phyloP scores from a whole-genome alignment of 2,888 invertebrate genomes.

The Agonopterix alstromeriana region DNA sequence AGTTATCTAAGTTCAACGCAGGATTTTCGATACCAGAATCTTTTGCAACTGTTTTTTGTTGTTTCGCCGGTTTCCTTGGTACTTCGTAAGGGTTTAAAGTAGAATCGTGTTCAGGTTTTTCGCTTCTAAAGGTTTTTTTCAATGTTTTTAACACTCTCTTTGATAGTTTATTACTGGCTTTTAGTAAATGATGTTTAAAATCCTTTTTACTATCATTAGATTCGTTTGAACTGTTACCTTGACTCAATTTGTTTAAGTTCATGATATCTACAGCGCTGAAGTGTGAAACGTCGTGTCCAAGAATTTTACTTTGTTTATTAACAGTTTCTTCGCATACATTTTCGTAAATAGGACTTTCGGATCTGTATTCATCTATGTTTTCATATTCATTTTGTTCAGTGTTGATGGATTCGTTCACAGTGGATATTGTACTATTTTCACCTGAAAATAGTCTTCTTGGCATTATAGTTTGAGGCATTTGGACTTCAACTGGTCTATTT shows the following conservation, averaged over 20 bases:
- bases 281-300: conserved; percentile 63
- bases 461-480: conserved; percentile 23
- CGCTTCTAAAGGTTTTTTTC: conserved; percentile 61
- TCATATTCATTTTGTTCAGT: conserved; percentile 53
- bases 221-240: conserved; percentile 43
- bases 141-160: conserved; percentile 64
- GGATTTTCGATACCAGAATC: conserved; percentile 68
- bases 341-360: conserved; percentile 61
- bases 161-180: conserved; percentile 57
- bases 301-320: conserved; percentile 65
- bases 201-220: conserved; percentile 56
- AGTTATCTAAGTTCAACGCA: conserved; percentile 56
- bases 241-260: conserved; percentile 51
- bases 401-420: conserved; percentile 50
- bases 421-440: conserved; percentile 65
- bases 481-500: conserved; percentile 22
- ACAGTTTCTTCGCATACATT: conserved; percentile 47
- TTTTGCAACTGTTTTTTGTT: conserved; percentile 34
- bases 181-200: conserved; percentile 47
- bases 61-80: conserved; percentile 51
- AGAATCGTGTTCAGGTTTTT: conserved; percentile 43
- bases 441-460: conserved; percentile 54
- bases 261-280: conserved; percentile 62
- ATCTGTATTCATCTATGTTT: conserved; percentile 51
- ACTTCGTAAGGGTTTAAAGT: conserved; percentile 69